Base-by-base conservation (phyloP, 1,140 invertebrate genomes). In the Euura saliciscinereae region DNA sequence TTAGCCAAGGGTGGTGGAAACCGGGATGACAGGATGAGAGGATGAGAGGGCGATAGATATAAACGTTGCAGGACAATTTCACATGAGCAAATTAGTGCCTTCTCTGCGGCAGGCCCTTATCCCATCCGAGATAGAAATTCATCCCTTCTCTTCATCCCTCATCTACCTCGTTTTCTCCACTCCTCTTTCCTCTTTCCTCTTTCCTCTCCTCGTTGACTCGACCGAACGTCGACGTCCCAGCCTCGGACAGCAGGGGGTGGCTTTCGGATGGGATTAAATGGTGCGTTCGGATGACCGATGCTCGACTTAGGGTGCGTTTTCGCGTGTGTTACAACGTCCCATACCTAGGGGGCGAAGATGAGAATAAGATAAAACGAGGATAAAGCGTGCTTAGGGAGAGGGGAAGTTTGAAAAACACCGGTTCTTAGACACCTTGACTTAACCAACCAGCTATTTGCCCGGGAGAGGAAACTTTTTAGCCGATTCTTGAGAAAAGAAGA, bases 21-120 rank as follows among this genome's bases (percentile, higher is more conserved):
- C 28, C 28, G 28, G 28, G 28, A 28, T 28, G 28, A 28, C 0
- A 28, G 28, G 28, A 28, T 28, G 28, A 28, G 28, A 28, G 28
- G 28, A 28, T 28, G 28, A 28, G 28, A 28, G 28, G 28, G 1
- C 28, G 28, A 28, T 28, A 59, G 51, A 59, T 59, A 59, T 59
- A 59, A 59, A 59, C 51, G 51, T 59, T 59, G 51, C 51, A 59
- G 51, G 51, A 59, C 51, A 59, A 59, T 59, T 59, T 59, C 51
- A 59, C 51, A 59, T 2, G 51, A 59, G 51, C 51, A 59, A 59
- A 59, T 59, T 59, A 59, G 51, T 59, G 51, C 51, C 51, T 59
- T 59, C 13, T 59, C 51, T n/a, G 51, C 3, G 28, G 28, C 51
- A n/a, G 51, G 2, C 51, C 51, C 51, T 59, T 59, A 59, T 59